Conservation (phyloP, 2,888 invertebrate genomes). For the Lycaena phlaeas region DNA sequence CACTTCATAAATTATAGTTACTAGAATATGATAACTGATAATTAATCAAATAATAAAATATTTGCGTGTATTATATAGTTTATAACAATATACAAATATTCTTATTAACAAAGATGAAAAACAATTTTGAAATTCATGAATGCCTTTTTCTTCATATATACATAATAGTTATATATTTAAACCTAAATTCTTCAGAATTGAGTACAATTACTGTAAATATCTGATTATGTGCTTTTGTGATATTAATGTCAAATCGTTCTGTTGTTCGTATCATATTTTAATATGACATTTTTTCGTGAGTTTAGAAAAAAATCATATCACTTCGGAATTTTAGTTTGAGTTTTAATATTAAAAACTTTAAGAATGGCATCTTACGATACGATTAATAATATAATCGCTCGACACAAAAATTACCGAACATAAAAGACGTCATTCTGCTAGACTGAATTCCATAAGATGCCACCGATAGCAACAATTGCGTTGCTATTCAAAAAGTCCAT, state of each 20-base stretch:
- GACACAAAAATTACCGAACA: conserved; percentile 1
- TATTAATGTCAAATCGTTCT: conserved; percentile 1
- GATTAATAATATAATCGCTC: background rate
- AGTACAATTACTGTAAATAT: conserved; percentile 6
- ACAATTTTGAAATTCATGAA: conserved; percentile 32
- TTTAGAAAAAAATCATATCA: background rate
- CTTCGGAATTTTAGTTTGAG: background rate
- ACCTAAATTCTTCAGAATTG: conserved; percentile 20
- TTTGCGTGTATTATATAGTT: conserved; percentile 44
- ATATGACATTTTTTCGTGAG: too few species aligned
- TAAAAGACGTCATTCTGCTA: background rate
- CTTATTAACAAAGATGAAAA: conserved; percentile 39
- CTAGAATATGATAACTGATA: conserved; percentile 32
- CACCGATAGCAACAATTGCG: background rate
- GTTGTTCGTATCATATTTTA: too few species aligned
- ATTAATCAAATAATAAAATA: conserved; percentile 48
- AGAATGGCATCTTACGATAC: background rate
- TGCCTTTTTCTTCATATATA: conserved; percentile 49
- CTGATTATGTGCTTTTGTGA: conserved; percentile 3
- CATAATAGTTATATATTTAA: conserved; percentile 29
- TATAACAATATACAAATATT: conserved; percentile 59
- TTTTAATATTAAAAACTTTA: too few species aligned
- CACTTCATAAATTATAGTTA: conserved; percentile 54
- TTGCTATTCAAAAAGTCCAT: background rate
- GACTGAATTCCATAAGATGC: conserved; percentile 6